A percentile compares a stretch with the other conserved stretches of the same genome.
These are phyloP conservation scores for Trachymyrmex septentrionalis DNA, from an alignment of 1,140 invertebrate genomes.

Conservation along the genomic window DNA sequence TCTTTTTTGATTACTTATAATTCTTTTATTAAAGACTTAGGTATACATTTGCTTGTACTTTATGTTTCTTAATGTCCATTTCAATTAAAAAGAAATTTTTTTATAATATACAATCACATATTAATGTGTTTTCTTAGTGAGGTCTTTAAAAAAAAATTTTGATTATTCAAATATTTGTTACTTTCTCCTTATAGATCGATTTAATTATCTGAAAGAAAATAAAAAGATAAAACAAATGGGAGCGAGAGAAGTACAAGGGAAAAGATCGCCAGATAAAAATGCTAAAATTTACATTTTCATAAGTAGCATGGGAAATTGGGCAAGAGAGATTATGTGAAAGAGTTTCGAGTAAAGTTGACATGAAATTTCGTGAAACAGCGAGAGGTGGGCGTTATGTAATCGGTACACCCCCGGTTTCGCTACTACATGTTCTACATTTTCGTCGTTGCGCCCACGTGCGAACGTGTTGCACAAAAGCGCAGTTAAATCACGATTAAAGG, in stretches of 20 bases:
- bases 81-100: no score
- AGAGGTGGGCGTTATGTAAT: background rate
- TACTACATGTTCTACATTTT: background rate
- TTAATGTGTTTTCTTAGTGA: no score
- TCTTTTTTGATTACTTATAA: no score
- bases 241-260: background rate
- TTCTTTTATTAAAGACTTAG: no score
- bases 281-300: constrained; percentile 22
- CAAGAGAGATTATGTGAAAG: background rate
- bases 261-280: background rate
- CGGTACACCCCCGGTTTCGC: background rate
- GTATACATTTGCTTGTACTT: no score
- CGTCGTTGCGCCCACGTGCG: constrained; percentile 3
- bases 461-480: background rate
- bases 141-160: background rate
- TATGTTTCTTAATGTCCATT: no score
- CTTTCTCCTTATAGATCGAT: background rate
- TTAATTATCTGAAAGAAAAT: constrained; percentile 4
- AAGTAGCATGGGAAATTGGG: background rate
- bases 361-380: background rate
- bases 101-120: no score
- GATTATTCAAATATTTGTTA: background rate
- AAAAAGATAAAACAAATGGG: background rate
- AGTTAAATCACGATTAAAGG: background rate
- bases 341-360: background rate